Base-by-base conservation (phyloP, 2,888 invertebrate species). In the Drosophila colorata region DNA sequence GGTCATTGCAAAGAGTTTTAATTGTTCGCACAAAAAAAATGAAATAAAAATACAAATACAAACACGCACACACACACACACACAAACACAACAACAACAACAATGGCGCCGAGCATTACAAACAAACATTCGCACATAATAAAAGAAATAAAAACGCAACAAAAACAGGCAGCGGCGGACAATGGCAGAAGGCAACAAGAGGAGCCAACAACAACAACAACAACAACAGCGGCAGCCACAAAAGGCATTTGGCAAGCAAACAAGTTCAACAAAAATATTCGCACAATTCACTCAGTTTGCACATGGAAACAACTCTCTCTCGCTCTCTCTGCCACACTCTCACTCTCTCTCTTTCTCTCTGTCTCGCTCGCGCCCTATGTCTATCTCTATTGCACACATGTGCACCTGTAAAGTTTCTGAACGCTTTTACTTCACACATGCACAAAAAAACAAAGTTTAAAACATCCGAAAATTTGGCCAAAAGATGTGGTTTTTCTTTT, bases 1-100 rank as follows among this genome's bases (percentile, higher is more conserved):
- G 91, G 91, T 91, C 91, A 91, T 84, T 90, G 90, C 90, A 90
- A 91, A 91, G 91, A 91, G 91, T 91, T 91, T 85, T 91, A 92
- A 92, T 91, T 91, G 92, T 92, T 92, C 90, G 79, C 85, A 89
- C 76, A 88, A 71, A 53, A 61, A 64, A 70, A 63, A 59, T 43
- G 69, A 73, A 78, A 86, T 68, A 78, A 61, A 79, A 76, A 66
- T 66, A 81, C 64, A 73, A 74, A 83, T 47, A 68, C 63, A 68
- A 65, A 68, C 46, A 78, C 65, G 47, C 64, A 52, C 59, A 76
- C 59, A 53, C 33, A 53, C 25, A 8, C 33, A 41, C 2, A 20
- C 68, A 33, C 18, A 56, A 11, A 31, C 8, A 28, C 46, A 63
- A 41, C 35, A 65, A 49, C 59, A 65, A 49, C 69, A 69, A 87